phyloP scores from a whole-genome alignment of 1,140 invertebrate genomes.

The Drosophila lowei region DNA sequence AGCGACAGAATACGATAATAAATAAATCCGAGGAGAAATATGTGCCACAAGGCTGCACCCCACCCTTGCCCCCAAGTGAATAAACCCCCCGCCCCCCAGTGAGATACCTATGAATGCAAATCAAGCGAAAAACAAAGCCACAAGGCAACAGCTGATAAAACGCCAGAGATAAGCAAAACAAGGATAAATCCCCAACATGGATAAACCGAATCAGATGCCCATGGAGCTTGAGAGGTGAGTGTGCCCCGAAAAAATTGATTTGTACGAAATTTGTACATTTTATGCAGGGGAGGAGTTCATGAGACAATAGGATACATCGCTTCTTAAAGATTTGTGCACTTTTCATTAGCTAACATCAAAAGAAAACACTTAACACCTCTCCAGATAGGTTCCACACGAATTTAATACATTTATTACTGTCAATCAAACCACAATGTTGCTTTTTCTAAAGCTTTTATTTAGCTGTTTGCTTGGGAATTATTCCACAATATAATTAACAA shows the following conservation, averaged over 20 bases:
- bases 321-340: too few species aligned
- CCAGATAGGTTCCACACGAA: too few species aligned
- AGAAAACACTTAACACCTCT: too few species aligned
- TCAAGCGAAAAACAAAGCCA: constrained; percentile 44
- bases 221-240: constrained; percentile 76
- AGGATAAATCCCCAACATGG: constrained; percentile 58
- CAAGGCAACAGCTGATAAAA: constrained; percentile 40
- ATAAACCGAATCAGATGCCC: constrained; percentile 72
- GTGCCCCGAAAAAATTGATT: neutral
- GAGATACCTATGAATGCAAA: constrained; percentile 51
- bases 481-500: constrained; percentile 18
- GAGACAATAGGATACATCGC: too few species aligned
- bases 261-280: too few species aligned
- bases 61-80: neutral
- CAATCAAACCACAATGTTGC: neutral
- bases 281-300: too few species aligned
- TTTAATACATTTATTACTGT: too few species aligned
- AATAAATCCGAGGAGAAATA: constrained; percentile 28
- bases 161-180: constrained; percentile 30
- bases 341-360: too few species aligned
- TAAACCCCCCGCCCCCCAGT: constrained; percentile 25
- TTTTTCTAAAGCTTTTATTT: constrained; percentile 2
- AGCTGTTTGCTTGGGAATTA: neutral
- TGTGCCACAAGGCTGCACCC: constrained; percentile 41
- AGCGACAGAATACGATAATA: constrained; percentile 36